Conservation (phyloP, 2,113 vertebrate species). For the Ochotona curzoniae region DNA sequence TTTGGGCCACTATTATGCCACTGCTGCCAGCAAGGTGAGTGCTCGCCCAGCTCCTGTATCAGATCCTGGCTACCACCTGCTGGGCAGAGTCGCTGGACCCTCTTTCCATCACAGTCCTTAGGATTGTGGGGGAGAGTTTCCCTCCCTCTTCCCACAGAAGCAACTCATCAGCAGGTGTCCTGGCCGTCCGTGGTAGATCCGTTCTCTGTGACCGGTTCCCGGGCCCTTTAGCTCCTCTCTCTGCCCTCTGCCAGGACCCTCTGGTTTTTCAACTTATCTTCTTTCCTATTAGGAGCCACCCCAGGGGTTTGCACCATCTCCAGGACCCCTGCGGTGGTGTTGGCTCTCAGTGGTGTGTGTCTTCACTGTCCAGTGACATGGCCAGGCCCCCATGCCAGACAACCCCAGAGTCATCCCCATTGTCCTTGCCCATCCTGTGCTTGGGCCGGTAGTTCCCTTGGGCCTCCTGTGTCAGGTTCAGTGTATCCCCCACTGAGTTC, state of each 20-base stretch:
- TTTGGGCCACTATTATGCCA: fast-evolving
- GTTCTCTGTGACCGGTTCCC: background rate
- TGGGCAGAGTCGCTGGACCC: background rate
- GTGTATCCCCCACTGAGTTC: background rate
- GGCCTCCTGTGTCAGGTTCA: background rate
- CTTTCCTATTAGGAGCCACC: background rate
- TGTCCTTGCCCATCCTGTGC: background rate
- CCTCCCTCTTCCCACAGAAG: background rate
- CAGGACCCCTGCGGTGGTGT: background rate
- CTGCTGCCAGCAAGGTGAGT: background rate
- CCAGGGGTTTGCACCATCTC: background rate
- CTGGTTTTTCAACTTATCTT: background rate
- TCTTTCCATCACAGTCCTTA: background rate
- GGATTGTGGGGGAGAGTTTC: too few relatives aligned
- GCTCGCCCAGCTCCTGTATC: background rate
- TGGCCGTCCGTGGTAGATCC: background rate
- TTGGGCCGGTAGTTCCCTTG: background rate
- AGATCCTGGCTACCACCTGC: background rate
- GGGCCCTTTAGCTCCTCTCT: background rate
- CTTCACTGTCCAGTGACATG: background rate
- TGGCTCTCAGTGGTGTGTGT: background rate
- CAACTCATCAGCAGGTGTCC: background rate
- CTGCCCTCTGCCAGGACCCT: background rate
- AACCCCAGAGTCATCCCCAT: background rate
- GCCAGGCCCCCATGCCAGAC: background rate